These are phyloP conservation scores for Mola mola DNA, from an alignment of 2,113 vertebrate species.

Conservation along the genomic window DNA sequence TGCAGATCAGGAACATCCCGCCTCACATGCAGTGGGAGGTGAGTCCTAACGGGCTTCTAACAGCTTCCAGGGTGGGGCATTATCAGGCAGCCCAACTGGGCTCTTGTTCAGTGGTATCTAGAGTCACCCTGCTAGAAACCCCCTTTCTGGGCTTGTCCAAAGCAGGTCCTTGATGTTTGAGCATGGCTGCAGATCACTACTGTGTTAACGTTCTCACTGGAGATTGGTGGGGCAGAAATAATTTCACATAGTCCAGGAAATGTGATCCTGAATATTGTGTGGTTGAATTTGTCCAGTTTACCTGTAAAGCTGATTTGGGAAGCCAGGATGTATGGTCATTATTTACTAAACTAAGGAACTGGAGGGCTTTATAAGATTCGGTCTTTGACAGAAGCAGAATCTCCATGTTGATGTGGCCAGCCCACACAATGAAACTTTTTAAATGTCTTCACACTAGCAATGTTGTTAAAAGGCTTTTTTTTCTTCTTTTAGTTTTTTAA, in stretches of 20 bases:
- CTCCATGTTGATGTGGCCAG: background rate
- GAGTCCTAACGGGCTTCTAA: slow-evolving; percentile 77
- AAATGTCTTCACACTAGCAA: too few relatives aligned
- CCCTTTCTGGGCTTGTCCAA: slow-evolving; percentile 40
- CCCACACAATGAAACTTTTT: background rate
- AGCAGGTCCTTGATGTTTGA: slow-evolving; percentile 23
- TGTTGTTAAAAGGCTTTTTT: too few relatives aligned
- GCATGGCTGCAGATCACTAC: background rate
- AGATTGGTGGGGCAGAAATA: slow-evolving; percentile 5
- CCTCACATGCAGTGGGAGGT: slow-evolving; percentile 97
- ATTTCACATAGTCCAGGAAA: slow-evolving; percentile 8
- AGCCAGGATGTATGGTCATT: background rate
- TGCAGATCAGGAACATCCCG: slow-evolving; percentile 96
- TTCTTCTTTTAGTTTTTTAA: too few relatives aligned
- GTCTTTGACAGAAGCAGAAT: background rate
- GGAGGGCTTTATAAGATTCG: background rate
- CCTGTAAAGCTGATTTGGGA: background rate
- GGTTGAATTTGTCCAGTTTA: background rate
- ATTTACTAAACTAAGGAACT: background rate
- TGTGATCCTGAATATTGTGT: background rate
- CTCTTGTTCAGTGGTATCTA: slow-evolving; percentile 43
- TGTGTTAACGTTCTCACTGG: too few relatives aligned
- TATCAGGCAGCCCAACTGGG: slow-evolving; percentile 29
- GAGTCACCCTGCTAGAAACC: slow-evolving; percentile 41
- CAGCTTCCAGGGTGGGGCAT: slow-evolving; percentile 59